These are phyloP conservation scores for Eulimnadia texana DNA, from an alignment of 1,140 invertebrate species.

Conservation along the genomic window DNA sequence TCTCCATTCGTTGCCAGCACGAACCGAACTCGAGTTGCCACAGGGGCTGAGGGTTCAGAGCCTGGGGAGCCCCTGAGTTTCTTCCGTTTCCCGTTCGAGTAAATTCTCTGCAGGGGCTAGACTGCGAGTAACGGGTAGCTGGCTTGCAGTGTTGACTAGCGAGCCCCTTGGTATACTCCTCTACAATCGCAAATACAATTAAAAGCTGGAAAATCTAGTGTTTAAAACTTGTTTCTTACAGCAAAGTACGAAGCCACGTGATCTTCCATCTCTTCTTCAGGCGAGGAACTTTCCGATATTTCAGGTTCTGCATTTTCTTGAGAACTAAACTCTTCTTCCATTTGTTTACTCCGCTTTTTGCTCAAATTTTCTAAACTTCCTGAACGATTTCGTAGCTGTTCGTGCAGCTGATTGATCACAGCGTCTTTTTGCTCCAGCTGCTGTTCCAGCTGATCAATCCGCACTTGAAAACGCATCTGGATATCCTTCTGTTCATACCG, in stretches of 20 bases:
- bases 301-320: not conserved
- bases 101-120: not conserved
- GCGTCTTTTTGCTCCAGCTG: conserved; percentile 59
- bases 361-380: not conserved
- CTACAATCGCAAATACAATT: not conserved
- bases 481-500: conserved; percentile 33
- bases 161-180: not conserved
- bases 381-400: conserved; percentile 34
- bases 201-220: not conserved
- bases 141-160: not conserved
- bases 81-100: not conserved
- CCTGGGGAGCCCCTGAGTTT: not conserved
- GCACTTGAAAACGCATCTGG: conserved; percentile 35
- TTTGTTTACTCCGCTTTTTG: not conserved
- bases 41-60: conserved; percentile 23
- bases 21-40: conserved; percentile 26
- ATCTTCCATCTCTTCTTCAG: not conserved
- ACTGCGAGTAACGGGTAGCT: not conserved
- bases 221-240: not conserved
- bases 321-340: not conserved
- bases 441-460: conserved; percentile 53
- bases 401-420: conserved; percentile 56
- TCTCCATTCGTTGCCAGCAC: conserved; percentile 12
- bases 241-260: not conserved
- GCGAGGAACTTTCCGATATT: not conserved